phyloP scores from a whole-genome alignment of 2,888 invertebrate species.

The Tromatobia lineatoria region DNA sequence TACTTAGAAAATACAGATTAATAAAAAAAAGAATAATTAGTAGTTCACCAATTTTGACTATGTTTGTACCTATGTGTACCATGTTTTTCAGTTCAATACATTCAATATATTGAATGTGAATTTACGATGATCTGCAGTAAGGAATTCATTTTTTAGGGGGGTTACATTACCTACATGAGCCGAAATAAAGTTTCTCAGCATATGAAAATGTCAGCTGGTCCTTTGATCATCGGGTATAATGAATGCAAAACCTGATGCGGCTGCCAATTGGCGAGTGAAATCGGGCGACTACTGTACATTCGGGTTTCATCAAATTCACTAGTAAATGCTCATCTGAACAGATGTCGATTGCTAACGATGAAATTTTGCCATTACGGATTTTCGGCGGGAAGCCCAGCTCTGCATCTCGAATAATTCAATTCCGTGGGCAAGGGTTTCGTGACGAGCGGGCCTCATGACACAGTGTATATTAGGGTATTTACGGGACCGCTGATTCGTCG shows the following conservation, averaged over 20 bases:
- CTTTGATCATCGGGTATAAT: conserved; percentile 38
- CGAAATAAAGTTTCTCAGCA: background rate
- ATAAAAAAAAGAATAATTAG: too few relatives aligned
- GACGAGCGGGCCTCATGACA: conserved; percentile 5
- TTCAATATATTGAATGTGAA: too few relatives aligned
- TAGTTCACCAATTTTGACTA: too few relatives aligned
- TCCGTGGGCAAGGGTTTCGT: conserved; percentile 16
- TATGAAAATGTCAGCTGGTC: background rate
- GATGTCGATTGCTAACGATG: conserved; percentile 25
- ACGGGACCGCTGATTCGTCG: conserved; percentile 18
- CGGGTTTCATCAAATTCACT: background rate
- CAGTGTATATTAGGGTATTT: conserved; percentile 4
- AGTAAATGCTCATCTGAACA: conserved; percentile 2
- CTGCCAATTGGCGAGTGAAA: conserved; percentile 39
- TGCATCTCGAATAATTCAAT: conserved; percentile 45
- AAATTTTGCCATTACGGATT: conserved; percentile 43
- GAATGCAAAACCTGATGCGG: conserved; percentile 50
- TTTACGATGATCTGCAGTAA: background rate
- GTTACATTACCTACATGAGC: background rate
- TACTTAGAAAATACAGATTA: too few relatives aligned
- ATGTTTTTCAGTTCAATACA: too few relatives aligned
- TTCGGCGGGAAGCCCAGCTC: conserved; percentile 15
- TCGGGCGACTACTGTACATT: background rate
- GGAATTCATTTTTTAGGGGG: background rate
- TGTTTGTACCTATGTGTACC: too few relatives aligned